These are phyloP conservation scores for Eubasilissa splendida DNA, from an alignment of 2,888 invertebrate genomes.

Conservation along the genomic window DNA sequence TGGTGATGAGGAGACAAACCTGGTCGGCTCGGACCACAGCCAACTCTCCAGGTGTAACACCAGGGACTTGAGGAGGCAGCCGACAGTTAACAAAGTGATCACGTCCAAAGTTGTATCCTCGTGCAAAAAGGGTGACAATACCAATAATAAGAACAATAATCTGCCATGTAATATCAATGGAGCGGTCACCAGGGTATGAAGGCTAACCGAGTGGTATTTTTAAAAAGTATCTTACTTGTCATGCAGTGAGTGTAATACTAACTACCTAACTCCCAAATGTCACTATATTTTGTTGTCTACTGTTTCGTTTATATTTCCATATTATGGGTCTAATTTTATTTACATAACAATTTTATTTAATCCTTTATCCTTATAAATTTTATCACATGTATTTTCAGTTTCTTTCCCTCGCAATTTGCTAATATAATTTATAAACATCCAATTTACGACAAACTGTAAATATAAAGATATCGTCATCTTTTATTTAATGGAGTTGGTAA, in stretches of 20 bases:
- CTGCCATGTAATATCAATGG: slow-evolving; percentile 48
- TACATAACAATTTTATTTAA: too few species aligned
- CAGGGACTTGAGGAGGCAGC: slow-evolving; percentile 47
- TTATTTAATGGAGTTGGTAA: too few species aligned
- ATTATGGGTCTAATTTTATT: too few species aligned
- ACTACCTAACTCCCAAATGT: too few species aligned
- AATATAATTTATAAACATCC: neutral
- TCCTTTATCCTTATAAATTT: too few species aligned
- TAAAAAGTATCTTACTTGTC: too few species aligned
- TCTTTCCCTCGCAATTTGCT: neutral
- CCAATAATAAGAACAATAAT: slow-evolving; percentile 52
- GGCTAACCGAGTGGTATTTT: neutral
- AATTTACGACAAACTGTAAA: too few species aligned
- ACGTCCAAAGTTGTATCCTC: slow-evolving; percentile 36
- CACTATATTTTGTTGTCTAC: too few species aligned
- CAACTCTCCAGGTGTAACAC: slow-evolving; percentile 44
- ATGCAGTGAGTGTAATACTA: too few species aligned
- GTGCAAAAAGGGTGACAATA: slow-evolving; percentile 40
- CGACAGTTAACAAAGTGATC: slow-evolving; percentile 45
- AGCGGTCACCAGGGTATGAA: slow-evolving; percentile 52
- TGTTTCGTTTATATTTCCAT: too few species aligned
- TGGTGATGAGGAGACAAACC: slow-evolving; percentile 38
- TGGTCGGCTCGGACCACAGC: slow-evolving; percentile 37
- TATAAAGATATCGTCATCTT: too few species aligned
- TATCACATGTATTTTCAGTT: too few species aligned